Evolutionary conservation across 1,140 invertebrate genomes (phyloP), one percentile per base, ranked within the genome.

Genomic region (Pristionchus pacificus): DNA sequence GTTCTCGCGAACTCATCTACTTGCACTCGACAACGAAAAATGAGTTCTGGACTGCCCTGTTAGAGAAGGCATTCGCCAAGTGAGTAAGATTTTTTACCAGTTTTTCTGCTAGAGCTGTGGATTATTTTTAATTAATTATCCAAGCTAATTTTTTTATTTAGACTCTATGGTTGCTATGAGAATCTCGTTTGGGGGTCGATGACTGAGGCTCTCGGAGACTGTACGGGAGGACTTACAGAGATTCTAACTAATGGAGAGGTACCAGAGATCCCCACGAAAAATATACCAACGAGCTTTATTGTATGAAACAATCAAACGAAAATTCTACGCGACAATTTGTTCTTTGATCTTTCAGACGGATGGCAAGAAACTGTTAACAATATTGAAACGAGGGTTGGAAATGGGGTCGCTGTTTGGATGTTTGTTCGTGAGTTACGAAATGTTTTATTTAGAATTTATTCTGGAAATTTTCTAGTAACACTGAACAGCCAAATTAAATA

Each of bases 51-150:
- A 94, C 92, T 83, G 94, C 95, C 0, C 86, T 98, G 27, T 84
- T 98, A 38, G 96, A 98, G 84, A 98, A 98, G 87, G 96, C 95
- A 0, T 98, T 98, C 86, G 95, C 95, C 28, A 98, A 98, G 92
- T 92, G 86, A 90, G 70, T 68, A 19, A 19, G 38, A 49, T 49
- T 6, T 49, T 49, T 49, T 49, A 10, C 6, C 6, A 49, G 6
- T 10, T 49, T 49, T 49, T 49, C 38, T 6, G 38, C 6, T 49
- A 19, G 19, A 49, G 19, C 6, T 49, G 38, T 49, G 6, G 6
- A 10, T 49, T 49, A 49, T 49, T 49, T 10, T 49, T 10, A 10
- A 10, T 19, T 10, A 10, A 49, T 49, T 19, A 49, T 49, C 19
- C 6, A 49, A 49, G 6, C 6, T 24, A 13, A 24, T 27, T 13